Conservation (phyloP, 1,140 invertebrate species). For the Sinonovacula constricta region DNA sequence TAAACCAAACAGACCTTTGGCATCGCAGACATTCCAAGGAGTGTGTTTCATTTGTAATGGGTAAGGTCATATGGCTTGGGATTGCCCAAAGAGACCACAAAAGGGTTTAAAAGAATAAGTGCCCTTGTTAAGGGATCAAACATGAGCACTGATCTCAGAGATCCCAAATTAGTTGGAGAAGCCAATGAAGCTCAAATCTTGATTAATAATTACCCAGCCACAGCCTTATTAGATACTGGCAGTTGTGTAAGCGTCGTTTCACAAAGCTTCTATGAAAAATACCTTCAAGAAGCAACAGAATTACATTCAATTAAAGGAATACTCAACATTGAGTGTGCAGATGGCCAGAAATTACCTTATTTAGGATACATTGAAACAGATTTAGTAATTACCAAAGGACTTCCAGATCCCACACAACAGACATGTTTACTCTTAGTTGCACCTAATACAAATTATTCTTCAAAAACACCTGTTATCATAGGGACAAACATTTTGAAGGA, state of each 20-base stretch:
- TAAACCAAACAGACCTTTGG: constrained; percentile 2
- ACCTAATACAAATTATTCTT: too few species aligned
- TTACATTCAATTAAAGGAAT: constrained; percentile 3
- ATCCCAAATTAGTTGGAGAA: constrained; percentile 14
- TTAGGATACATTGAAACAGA: constrained; percentile 9
- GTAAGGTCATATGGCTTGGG: constrained; percentile 1
- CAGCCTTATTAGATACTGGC: constrained; percentile 4
- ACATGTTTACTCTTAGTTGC: constrained; percentile 2
- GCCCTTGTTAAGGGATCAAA: constrained; percentile 17
- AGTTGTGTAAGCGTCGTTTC: constrained; percentile 5
- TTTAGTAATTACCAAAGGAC: not conserved
- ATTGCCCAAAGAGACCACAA: constrained; percentile 5
- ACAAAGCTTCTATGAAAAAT: not conserved
- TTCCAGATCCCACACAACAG: not conserved
- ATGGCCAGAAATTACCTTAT: constrained; percentile 10
- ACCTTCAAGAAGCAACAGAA: constrained; percentile 6
- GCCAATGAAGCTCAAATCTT: not conserved
- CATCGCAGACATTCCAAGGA: not conserved
- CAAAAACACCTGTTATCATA: constrained; percentile 6
- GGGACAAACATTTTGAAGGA: not conserved
- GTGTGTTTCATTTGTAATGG: not conserved
- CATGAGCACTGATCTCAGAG: constrained; percentile 10
- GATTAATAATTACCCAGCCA: constrained; percentile 6
- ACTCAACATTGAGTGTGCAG: not conserved
- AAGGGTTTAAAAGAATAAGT: constrained; percentile 10